Evolutionary conservation across 2,113 vertebrate genomes (phyloP).

Genomic region (Phalacrocorax pelagicus): DNA sequence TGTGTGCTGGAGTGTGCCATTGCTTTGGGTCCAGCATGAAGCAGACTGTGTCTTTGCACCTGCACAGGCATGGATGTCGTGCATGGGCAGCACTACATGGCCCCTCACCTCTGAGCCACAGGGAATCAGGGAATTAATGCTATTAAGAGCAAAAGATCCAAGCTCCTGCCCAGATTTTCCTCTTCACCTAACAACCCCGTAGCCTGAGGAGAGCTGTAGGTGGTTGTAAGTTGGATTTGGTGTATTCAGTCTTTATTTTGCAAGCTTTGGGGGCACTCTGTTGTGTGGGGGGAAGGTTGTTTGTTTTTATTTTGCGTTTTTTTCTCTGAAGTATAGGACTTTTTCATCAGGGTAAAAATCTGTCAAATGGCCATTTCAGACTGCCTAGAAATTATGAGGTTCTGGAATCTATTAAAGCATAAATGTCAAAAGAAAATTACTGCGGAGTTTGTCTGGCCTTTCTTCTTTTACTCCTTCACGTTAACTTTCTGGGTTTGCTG

Average conservation of each 20-base stretch:
- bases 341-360: slow-evolving; percentile 63
- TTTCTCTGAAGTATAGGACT: slow-evolving; percentile 39
- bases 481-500: slow-evolving; percentile 38
- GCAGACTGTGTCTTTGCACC: not conserved
- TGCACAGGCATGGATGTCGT: not conserved
- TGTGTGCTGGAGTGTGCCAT: not conserved
- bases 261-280: not conserved
- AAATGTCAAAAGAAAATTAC: slow-evolving; percentile 77
- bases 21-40: not conserved
- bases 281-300: not conserved
- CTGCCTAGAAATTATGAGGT: slow-evolving; percentile 64
- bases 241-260: not conserved
- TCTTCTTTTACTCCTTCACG: slow-evolving; percentile 55
- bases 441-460: slow-evolving; percentile 58
- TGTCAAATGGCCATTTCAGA: slow-evolving; percentile 56
- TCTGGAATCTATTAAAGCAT: slow-evolving; percentile 79
- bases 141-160: not conserved
- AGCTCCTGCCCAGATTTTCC: not conserved
- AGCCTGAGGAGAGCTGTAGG: not conserved
- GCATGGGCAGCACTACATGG: not conserved
- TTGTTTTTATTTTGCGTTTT: slow-evolving; percentile 45
- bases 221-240: not conserved
- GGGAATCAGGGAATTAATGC: not conserved
- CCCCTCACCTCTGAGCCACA: not conserved
- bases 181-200: not conserved